Percentiles rank a stretch among this genome's conserved stretches.
These are phyloP conservation scores for Erpornis zantholeuca DNA, from an alignment of 2,113 vertebrate species.

Conservation along the genomic window DNA sequence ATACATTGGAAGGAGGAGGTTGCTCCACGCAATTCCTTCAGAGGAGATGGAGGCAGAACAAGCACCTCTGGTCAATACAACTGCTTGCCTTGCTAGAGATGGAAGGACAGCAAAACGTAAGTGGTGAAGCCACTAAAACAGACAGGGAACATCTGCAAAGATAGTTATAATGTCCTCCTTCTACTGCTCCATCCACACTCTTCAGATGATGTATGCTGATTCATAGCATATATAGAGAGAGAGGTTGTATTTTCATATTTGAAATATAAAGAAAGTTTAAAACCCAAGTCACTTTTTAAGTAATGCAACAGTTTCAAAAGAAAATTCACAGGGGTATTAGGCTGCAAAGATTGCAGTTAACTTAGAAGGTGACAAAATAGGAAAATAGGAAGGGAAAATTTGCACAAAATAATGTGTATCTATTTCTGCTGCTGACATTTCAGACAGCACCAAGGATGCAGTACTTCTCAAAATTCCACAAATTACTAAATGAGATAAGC, in stretches of 20 bases:
- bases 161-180: neutral
- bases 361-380: neutral
- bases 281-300: neutral
- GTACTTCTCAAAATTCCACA: neutral
- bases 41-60: neutral
- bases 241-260: neutral
- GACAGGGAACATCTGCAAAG: neutral
- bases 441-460: neutral
- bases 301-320: neutral
- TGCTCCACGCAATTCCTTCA: neutral
- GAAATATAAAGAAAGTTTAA: neutral
- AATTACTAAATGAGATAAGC: neutral
- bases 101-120: neutral
- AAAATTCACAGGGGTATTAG: neutral
- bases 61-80: neutral
- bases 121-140: neutral
- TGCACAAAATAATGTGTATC: fast-evolving
- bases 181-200: neutral
- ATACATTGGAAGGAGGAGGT: neutral
- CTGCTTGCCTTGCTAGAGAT: neutral
- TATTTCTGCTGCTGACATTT: neutral
- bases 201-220: neutral
- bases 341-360: neutral
- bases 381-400: neutral
- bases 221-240: neutral